Base-by-base conservation (phyloP, 2,888 invertebrate species). In the Holacanthella duospinosa region DNA sequence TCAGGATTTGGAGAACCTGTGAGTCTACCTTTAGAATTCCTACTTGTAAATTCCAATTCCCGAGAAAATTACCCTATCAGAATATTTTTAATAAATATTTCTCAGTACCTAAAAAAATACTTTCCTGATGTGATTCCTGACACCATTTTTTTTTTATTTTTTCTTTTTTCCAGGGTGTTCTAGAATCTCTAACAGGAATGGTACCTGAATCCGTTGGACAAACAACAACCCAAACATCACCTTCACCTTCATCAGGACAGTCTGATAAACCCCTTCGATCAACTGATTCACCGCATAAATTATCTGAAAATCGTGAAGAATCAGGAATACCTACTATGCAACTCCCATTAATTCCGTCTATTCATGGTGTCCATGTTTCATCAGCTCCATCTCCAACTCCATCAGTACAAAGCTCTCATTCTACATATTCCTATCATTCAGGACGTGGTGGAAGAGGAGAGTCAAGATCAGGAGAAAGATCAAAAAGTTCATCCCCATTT, bases 1-100 rank as follows among this genome's bases (percentile, higher is more conserved):
- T 73, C 73, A 66, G 73, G 73, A 67, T 73, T 73, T 65, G 73
- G 73, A 44, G 73, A 73, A 61, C 71, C 73, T 36, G 73, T 72
- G 72, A 71, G 70, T 67, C 2, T 21, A 19, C 36, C 16, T 36
- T 36, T 36, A 12, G 9, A 12, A 36, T 36, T 16, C 36, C 9
- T n/a, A n/a, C n/a, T n/a, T n/a, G n/a, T n/a, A n/a, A n/a, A n/a
- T n/a, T n/a, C n/a, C n/a, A n/a, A n/a, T n/a, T n/a, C 54, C 54
- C 6, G 54, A 53, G 9, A 24, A 25, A 9, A 9, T 53, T 53
- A n/a, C n/a, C 4, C 6, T 53, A 12, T n/a, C 25, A 53, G 21
- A 53, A 53, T 24, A 12, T 6, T 25, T 53, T 53, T 53, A n/a
- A 53, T 53, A 36, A 36, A 36, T 36, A n/a, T n/a, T n/a, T n/a